Percentiles rank a stretch among this genome's conserved stretches.
Conservation (phyloP, 2,888 invertebrate genomes). For the Ormyrus labotus region DNA sequence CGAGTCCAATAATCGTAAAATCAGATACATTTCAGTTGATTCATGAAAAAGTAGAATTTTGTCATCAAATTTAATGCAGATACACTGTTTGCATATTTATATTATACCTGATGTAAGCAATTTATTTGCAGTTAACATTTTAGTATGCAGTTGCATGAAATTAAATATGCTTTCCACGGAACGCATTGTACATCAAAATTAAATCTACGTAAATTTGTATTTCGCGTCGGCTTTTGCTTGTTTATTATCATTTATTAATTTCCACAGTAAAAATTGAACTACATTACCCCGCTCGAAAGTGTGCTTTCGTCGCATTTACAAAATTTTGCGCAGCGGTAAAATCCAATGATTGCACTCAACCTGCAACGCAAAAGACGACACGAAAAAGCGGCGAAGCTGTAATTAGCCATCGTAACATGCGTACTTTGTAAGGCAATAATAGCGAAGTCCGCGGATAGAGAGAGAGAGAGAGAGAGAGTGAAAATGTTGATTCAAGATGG, state of each 20-base stretch:
- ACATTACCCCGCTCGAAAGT: not conserved
- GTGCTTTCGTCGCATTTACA: not conserved
- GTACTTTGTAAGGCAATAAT: slow-evolving; percentile 6
- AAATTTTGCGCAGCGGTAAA: slow-evolving; percentile 4
- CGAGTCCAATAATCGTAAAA: too few species aligned
- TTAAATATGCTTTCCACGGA: not conserved
- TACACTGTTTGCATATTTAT: too few species aligned
- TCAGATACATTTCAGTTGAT: too few species aligned
- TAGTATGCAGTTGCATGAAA: too few species aligned
- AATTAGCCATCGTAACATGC: slow-evolving; percentile 28
- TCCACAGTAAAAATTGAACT: slow-evolving; percentile 28
- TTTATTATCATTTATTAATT: slow-evolving; percentile 16
- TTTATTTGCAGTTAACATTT: too few species aligned
- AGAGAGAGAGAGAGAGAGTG: not conserved
- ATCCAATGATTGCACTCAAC: too few species aligned
- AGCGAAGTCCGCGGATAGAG: not conserved
- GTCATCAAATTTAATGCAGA: too few species aligned
- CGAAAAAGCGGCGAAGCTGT: slow-evolving; percentile 11
- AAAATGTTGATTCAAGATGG: slow-evolving; percentile 37
- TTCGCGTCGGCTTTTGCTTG: slow-evolving; percentile 8
- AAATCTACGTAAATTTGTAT: slow-evolving; percentile 15
- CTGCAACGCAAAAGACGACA: not conserved
- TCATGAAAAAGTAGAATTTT: too few species aligned
- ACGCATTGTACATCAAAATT: not conserved
- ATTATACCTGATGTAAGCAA: too few species aligned